Percentiles rank a stretch among this genome's conserved stretches.
Evolutionary conservation across 1,140 invertebrate species (phyloP).

Genomic region (Bombus terrestris): DNA sequence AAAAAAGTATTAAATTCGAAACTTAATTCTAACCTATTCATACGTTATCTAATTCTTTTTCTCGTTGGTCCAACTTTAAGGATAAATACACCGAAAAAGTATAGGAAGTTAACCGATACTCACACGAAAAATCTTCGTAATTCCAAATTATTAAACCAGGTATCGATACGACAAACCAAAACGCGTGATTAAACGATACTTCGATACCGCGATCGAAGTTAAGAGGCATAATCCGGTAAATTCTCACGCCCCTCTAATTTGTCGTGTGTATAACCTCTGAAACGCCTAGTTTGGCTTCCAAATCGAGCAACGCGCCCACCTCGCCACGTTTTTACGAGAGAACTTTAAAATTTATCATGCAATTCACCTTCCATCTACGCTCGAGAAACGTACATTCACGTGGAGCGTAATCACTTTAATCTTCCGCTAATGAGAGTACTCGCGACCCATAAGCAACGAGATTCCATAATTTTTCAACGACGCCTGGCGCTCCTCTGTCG

Average conservation of each 20-base stretch:
- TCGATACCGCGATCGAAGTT: background rate
- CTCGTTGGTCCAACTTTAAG: background rate
- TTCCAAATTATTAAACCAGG: background rate
- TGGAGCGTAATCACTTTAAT: conserved; percentile 8
- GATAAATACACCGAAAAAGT: background rate
- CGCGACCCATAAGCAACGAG: conserved; percentile 3
- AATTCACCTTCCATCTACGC: background rate
- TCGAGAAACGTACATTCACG: background rate
- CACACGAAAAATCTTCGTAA: background rate
- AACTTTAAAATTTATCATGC: background rate
- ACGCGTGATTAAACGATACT: background rate
- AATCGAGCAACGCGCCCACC: background rate
- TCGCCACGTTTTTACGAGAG: background rate
- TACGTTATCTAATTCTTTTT: no score
- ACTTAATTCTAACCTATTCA: no score
- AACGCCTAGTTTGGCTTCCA: background rate
- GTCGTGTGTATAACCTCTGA: background rate
- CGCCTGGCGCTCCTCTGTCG: background rate
- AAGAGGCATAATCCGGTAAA: background rate
- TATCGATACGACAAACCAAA: background rate
- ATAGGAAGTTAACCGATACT: background rate
- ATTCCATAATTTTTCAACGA: conserved; percentile 2
- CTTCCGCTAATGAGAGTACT: conserved; percentile 4
- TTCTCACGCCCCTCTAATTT: conserved; percentile 19
- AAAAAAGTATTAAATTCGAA: background rate